Evolutionary conservation across 2,888 invertebrate species (phyloP), one percentile per base, ranked within the genome.

Genomic region (Eupelmus urozonus): DNA sequence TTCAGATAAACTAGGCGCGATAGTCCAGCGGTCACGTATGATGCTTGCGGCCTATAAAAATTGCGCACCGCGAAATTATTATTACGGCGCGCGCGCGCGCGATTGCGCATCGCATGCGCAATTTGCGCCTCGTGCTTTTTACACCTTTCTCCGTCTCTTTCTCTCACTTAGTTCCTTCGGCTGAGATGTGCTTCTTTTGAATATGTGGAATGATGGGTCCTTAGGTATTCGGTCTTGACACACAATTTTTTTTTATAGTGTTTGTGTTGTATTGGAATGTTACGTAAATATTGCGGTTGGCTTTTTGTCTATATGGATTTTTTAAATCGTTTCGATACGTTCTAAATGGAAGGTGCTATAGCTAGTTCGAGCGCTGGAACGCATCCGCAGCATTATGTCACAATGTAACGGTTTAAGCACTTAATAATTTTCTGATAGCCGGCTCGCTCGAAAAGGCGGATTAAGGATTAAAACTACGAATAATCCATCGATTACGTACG

Each of bases 1-100:
- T n/a, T n/a, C n/a, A n/a, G n/a, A n/a, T n/a, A n/a, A 18, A 57
- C 40, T 27, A 55, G 7, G n/a, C n/a, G 27, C 27, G 49, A 70
- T 27, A 57, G 59, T 59, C 59, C 45, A 4, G 34, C 34, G 40
- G n/a, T 42, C n/a, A 23, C 4, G 60, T n/a, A 51, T 42, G 16
- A 45, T 27, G 42, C 18, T 3, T n/a, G 23, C 34, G 16, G 42
- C n/a, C 49, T 51, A 25, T 45, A 70, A 59, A 70, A 70, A 70
- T 59, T 49, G 45, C 67, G 20, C 70, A 20, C 45, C 59, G 57
- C 69, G 57, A 59, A 59, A 60, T 71, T 60, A 49, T 60, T 59
- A 29, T 29, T 49, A 45, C n/a, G 2, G 60, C 70, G 29, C 27
- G 27, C 0, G 40, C 13, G 40, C 45, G 18, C 18, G 57, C 29